Base-by-base conservation (phyloP, 2,888 invertebrate species). In the Willowsia nigromaculata region DNA sequence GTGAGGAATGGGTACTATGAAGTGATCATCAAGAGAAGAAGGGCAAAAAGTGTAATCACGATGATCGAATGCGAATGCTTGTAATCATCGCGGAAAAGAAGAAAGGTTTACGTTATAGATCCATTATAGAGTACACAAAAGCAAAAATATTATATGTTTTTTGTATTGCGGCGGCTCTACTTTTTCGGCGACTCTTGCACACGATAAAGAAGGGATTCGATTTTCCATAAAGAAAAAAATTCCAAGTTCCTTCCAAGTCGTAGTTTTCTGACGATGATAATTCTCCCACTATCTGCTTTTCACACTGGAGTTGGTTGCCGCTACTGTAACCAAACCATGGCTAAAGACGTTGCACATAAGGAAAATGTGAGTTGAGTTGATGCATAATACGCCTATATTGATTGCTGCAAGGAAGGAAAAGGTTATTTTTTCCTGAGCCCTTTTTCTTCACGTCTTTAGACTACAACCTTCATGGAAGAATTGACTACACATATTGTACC, bases 141-240 rank as follows among this genome's bases (percentile, higher is more conserved):
- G 68, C 37, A 68, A 18, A 68, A 68, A 37, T 68, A 15, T 15
- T 50, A n/a, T 50, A 13, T 50, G 9, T 9, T 37, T 6, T 9
- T 37, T 6, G 5, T 37, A 37, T 9, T 30, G 11, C 30, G 5
- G 30, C 62, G 62, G 62, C 15, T 62, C 56, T 22, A 22, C 56
- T 18, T 22, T n/a, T 56, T 56, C 56, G 13, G 62, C 62, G 4
- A 13, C 62, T 27, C 18, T 18, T 68, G 3, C n/a, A n/a, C 13
- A 22, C 22, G 37, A 68, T 9, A n/a, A 37, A 65, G 30, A 53
- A 27, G 40, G 53, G 62, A 85, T 74, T 85, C 71, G 71, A 85
- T 76, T 85, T 85, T 76, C 76, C 53, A 50, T 76, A 74, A 85
- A 85, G 68, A 71, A 82, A 82, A 40, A 84, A 84, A 85, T 85